Evolutionary conservation across 2,888 invertebrate species (phyloP), one percentile per base, ranked within the genome.

Genomic region (Trichopoda pennipes): DNA sequence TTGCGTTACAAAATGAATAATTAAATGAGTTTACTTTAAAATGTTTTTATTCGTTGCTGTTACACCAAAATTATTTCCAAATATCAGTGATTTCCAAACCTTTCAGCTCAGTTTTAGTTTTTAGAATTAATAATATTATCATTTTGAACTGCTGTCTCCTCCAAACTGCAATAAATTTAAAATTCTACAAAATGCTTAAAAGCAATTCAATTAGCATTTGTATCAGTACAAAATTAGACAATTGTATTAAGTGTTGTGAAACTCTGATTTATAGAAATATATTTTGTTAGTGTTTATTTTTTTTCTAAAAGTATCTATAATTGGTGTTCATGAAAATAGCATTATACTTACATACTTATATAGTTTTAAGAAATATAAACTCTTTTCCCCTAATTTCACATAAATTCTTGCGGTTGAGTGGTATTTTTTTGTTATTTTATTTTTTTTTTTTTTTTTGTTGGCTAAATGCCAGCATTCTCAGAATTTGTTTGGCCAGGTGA

Each of bases 401-500:
- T 19, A 63, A 49, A 16, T 21, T 42, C 51, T 55, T 1, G 17
- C 8, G 16, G 44, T 35, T 53, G 9, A 28, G 42, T 60, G 17
- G 0, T 49, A 53, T 17, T 44, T 35, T 1, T 32, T 63, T 60
- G 17, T 0, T 49, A 53, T 17, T 44, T 35, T 1, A 21, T 63
- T 28, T 28, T 28, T 28, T 6, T 28, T 28, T 28, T 28, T 28
- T 28, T 6, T 10, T 8, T 3, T 70, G 61, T 79, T 28, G 79
- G 79, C 79, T 12, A 38, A 68, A 21, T 61, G 79, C 79, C 79
- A 78, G 53, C 7, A 47, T 17, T 60, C 47, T 60, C 32, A 44
- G 44, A 63, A 63, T 44, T 42, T 44, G 21, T 66, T 68, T 58
- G n/a, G 51, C 51, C 83, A 83, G 83, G 83, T 83, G 83, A 83